These are phyloP conservation scores for Hemicordylus capensis DNA, from an alignment of 2,113 vertebrate genomes.

Conservation along the genomic window DNA sequence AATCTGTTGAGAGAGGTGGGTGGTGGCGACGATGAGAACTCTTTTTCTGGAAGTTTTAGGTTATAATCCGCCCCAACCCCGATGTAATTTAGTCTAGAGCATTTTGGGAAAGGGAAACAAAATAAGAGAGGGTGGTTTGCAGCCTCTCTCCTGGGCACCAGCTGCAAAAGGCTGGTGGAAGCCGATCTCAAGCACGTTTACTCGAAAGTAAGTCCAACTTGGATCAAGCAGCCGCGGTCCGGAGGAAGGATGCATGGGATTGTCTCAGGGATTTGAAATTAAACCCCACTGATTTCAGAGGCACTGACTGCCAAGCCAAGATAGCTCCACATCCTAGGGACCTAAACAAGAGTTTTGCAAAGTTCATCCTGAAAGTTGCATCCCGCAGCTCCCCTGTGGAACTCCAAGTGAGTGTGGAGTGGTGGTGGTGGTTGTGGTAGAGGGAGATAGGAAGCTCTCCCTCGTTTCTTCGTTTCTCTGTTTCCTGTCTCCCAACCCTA, in stretches of 20 bases:
- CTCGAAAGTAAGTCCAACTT: not conserved
- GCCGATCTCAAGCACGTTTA: not conserved
- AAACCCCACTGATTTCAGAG: not conserved
- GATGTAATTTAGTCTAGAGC: not conserved
- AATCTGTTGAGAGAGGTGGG: too few species aligned
- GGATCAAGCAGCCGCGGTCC: not conserved
- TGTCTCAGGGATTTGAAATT: too few species aligned
- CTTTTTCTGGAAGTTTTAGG: too few species aligned
- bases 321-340: not conserved
- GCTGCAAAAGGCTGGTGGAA: too few species aligned
- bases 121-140: not conserved
- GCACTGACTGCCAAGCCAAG: not conserved
- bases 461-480: not conserved
- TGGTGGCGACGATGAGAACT: not conserved
- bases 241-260: not conserved
- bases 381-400: not conserved
- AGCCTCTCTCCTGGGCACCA: not conserved
- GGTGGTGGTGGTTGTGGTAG: constrained; percentile 6
- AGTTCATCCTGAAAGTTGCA: constrained; percentile 1
- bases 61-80: rapidly evolving
- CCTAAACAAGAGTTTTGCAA: not conserved
- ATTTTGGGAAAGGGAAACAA: too few species aligned
- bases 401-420: not conserved
- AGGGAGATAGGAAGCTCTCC: constrained; percentile 7
- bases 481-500: not conserved